A percentile compares a stretch with the other conserved stretches of the same genome.
These are phyloP conservation scores for Empis livida DNA, from an alignment of 2,888 invertebrate genomes.

Conservation along the genomic window DNA sequence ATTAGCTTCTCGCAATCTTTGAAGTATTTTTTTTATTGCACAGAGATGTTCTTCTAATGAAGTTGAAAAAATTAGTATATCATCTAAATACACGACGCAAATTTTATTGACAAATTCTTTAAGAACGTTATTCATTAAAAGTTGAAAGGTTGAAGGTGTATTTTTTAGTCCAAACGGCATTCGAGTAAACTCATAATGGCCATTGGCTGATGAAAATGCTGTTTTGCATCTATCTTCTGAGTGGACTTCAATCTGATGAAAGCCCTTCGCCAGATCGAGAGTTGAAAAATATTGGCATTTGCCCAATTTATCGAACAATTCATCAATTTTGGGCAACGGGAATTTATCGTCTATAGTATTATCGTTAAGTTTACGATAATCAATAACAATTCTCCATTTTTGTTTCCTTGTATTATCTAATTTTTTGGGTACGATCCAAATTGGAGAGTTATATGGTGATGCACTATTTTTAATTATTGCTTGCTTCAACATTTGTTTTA, in stretches of 20 bases:
- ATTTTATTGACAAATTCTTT: constrained; percentile 8
- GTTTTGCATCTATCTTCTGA: constrained; percentile 1
- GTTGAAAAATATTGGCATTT: neutral
- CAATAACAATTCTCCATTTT: neutral
- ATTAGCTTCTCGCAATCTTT: constrained; percentile 3
- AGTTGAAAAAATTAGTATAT: constrained; percentile 10
- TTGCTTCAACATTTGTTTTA: constrained; percentile 10
- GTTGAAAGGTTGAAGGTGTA: constrained; percentile 8
- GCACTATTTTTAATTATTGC: constrained; percentile 13
- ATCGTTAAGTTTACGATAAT: neutral
- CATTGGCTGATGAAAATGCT: neutral
- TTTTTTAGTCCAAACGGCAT: neutral
- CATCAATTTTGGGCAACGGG: neutral
- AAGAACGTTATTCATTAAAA: constrained; percentile 11
- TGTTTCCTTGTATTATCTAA: neutral
- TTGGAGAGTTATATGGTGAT: neutral
- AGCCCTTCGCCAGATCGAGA: neutral
- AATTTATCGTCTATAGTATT: neutral
- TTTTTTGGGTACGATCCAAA: neutral
- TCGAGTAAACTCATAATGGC: neutral
- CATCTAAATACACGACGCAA: constrained; percentile 10
- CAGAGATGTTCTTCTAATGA: constrained; percentile 9
- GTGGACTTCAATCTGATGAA: neutral
- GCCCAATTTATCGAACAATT: neutral
- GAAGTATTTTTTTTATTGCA: constrained; percentile 6